phyloP scores from a whole-genome alignment of 2,888 invertebrate genomes.

The Macrosiphum euphorbiae region DNA sequence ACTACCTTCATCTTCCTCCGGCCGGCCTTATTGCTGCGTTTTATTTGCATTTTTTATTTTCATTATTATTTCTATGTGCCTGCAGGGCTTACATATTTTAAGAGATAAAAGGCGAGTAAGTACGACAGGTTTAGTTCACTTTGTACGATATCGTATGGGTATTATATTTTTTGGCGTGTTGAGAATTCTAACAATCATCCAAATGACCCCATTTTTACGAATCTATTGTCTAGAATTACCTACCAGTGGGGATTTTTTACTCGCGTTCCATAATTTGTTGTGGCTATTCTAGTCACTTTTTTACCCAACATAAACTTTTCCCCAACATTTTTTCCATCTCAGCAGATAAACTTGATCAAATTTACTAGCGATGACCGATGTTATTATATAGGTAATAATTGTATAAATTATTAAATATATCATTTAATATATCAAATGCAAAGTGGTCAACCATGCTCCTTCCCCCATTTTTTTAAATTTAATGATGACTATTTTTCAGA shows the following conservation, averaged over 20 bases:
- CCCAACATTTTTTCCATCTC: neutral
- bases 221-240: neutral
- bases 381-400: neutral
- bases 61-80: neutral
- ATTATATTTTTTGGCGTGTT: neutral
- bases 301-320: neutral
- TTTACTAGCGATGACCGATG: neutral
- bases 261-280: neutral
- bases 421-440: neutral
- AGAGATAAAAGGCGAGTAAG: neutral
- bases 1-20: neutral
- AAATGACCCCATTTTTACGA: neutral
- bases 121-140: neutral
- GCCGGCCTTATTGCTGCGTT: neutral
- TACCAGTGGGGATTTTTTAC: neutral
- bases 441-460: neutral
- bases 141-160: neutral
- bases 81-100: neutral
- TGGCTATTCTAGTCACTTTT: neutral
- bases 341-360: neutral
- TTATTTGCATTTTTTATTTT: neutral
- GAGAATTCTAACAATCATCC: neutral
- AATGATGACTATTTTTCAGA: neutral
- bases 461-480: neutral
- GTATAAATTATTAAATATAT: neutral